Percentiles rank a stretch among this genome's conserved stretches.
Evolutionary conservation across 2,888 invertebrate genomes (phyloP).

Genomic region (Athrips mouffetella): DNA sequence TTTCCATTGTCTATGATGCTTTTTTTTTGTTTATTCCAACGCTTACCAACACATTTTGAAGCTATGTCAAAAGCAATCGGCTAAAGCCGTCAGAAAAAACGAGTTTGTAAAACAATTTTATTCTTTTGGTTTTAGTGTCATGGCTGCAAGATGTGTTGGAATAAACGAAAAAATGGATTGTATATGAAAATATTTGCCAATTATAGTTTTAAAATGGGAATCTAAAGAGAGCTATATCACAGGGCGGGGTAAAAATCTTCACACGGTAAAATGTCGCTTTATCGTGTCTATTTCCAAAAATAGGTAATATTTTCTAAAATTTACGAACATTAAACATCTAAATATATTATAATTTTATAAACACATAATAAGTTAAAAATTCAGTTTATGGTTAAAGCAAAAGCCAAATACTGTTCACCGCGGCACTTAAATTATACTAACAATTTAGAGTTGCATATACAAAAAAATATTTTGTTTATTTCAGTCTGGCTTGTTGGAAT

Average conservation of each 20-base stretch:
- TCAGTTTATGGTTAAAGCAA: conserved; percentile 13
- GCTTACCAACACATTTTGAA: too few relatives aligned
- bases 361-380: not conserved
- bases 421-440: not conserved
- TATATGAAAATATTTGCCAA: too few relatives aligned
- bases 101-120: too few relatives aligned
- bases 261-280: not conserved
- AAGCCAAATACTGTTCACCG: conserved; percentile 16
- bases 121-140: too few relatives aligned
- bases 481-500: conserved; percentile 19
- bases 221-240: too few relatives aligned
- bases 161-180: too few relatives aligned
- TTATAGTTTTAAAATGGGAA: too few relatives aligned
- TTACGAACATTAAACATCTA: not conserved
- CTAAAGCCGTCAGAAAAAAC: too few relatives aligned
- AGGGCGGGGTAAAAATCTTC: not conserved
- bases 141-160: too few relatives aligned
- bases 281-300: not conserved
- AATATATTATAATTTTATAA: not conserved
- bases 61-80: too few relatives aligned
- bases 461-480: not conserved
- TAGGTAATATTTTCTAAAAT: not conserved
- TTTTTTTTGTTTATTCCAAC: too few relatives aligned
- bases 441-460: not conserved
- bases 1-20: too few relatives aligned